These are phyloP conservation scores for Aphrophora alni DNA, from an alignment of 2,888 invertebrate species.

Conservation along the genomic window DNA sequence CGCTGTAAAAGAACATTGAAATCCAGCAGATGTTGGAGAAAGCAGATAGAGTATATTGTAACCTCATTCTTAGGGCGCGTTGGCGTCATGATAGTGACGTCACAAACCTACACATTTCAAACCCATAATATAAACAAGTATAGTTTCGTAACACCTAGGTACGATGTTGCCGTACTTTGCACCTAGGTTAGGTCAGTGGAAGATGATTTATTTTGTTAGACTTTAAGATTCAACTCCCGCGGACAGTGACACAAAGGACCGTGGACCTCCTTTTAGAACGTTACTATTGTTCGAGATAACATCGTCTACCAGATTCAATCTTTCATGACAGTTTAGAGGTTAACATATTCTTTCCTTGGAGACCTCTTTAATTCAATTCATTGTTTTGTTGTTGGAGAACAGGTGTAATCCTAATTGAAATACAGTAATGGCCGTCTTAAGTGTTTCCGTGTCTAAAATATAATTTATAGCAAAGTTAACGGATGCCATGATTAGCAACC, in stretches of 20 bases:
- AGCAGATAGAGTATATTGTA: slow-evolving; percentile 6
- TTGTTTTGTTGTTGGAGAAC: neutral
- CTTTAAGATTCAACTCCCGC: neutral
- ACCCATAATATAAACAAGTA: neutral
- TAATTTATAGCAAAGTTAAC: no score
- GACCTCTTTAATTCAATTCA: neutral
- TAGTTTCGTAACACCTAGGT: neutral
- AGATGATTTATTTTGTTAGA: neutral
- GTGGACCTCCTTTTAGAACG: neutral
- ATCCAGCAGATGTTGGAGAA: slow-evolving; percentile 6
- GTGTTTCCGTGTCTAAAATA: no score
- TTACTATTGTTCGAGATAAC: neutral
- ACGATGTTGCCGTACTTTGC: neutral
- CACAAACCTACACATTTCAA: neutral
- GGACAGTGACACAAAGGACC: neutral
- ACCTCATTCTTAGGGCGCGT: slow-evolving; percentile 2
- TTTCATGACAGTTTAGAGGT: neutral
- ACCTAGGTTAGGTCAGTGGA: neutral
- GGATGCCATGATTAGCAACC: no score
- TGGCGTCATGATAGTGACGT: neutral
- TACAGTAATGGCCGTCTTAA: no score
- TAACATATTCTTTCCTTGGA: neutral
- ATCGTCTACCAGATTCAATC: neutral
- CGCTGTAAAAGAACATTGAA: neutral
- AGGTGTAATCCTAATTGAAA: neutral